Percentiles rank a stretch among this genome's conserved stretches.
phyloP scores from a whole-genome alignment of 2,888 invertebrate species.

The Isotomurus palustris region DNA sequence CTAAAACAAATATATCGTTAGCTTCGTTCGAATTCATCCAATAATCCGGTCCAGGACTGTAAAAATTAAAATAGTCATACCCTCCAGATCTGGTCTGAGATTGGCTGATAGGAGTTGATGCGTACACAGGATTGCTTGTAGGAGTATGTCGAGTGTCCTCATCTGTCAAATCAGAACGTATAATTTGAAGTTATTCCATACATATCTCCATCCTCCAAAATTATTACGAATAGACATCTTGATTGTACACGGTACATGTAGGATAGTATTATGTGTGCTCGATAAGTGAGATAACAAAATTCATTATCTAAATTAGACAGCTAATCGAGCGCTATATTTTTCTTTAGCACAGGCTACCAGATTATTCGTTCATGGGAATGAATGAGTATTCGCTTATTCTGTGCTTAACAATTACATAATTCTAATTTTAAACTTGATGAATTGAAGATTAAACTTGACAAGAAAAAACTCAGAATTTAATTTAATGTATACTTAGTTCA shows the following conservation, averaged over 20 bases:
- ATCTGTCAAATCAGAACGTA: slow-evolving; percentile 12
- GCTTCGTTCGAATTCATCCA: neutral
- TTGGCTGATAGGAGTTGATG: slow-evolving; percentile 43
- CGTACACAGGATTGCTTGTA: slow-evolving; percentile 35
- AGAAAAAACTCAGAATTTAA: too few species aligned
- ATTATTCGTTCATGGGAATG: neutral
- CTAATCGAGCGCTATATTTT: too few species aligned
- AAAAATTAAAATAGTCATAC: slow-evolving; percentile 21
- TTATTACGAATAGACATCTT: too few species aligned
- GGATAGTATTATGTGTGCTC: too few species aligned
- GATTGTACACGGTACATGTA: too few species aligned
- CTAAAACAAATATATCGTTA: slow-evolving; percentile 17
- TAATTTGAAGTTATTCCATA: neutral
- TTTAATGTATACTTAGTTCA: too few species aligned
- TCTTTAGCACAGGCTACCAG: neutral
- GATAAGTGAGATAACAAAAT: too few species aligned
- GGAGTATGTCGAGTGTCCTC: slow-evolving; percentile 26
- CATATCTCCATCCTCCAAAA: neutral
- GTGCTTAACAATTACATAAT: too few species aligned
- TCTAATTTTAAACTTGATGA: too few species aligned
- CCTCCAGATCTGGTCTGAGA: slow-evolving; percentile 32
- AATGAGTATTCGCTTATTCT: too few species aligned
- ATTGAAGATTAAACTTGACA: too few species aligned
- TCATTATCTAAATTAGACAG: too few species aligned
- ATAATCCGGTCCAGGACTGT: neutral